Conservation (phyloP, 2,888 invertebrate species). For the Pyrgus malvae region DNA sequence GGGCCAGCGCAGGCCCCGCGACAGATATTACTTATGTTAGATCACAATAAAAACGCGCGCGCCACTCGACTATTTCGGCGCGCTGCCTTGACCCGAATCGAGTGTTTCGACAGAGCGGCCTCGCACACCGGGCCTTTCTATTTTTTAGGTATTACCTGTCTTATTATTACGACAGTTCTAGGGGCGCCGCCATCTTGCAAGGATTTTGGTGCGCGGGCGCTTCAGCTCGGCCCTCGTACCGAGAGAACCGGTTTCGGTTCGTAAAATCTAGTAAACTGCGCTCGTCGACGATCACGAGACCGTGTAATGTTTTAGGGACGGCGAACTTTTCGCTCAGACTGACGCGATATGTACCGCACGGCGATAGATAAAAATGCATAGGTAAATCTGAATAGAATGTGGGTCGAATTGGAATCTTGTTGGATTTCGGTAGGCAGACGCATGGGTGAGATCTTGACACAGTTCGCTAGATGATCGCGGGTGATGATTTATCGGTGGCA, state of each 20-base stretch:
- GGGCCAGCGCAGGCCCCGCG: slow-evolving; percentile 41
- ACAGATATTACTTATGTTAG: slow-evolving; percentile 82
- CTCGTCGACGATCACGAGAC: slow-evolving; percentile 13
- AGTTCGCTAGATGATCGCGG: slow-evolving; percentile 67
- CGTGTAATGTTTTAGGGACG: slow-evolving; percentile 17
- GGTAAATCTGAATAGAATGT: slow-evolving; percentile 7
- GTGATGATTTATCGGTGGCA: slow-evolving; percentile 64
- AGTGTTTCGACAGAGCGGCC: slow-evolving; percentile 80
- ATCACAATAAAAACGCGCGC: slow-evolving; percentile 79
- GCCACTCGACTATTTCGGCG: slow-evolving; percentile 80
- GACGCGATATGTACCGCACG: background rate
- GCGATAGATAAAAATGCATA: background rate
- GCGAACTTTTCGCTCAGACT: slow-evolving; percentile 22
- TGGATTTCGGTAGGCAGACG: slow-evolving; percentile 35
- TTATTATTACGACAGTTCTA: slow-evolving; percentile 78
- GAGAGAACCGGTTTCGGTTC: slow-evolving; percentile 48
- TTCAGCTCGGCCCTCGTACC: slow-evolving; percentile 48
- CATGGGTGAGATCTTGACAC: slow-evolving; percentile 72
- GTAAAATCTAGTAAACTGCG: slow-evolving; percentile 42
- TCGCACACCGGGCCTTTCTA: slow-evolving; percentile 81
- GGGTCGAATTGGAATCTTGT: slow-evolving; percentile 36
- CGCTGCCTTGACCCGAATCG: slow-evolving; percentile 80
- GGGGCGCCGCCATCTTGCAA: slow-evolving; percentile 70
- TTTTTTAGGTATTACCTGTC: slow-evolving; percentile 82
- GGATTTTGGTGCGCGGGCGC: slow-evolving; percentile 62